phyloP scores from a whole-genome alignment of 1,140 invertebrate genomes.

The Drosophila pruinosa region DNA sequence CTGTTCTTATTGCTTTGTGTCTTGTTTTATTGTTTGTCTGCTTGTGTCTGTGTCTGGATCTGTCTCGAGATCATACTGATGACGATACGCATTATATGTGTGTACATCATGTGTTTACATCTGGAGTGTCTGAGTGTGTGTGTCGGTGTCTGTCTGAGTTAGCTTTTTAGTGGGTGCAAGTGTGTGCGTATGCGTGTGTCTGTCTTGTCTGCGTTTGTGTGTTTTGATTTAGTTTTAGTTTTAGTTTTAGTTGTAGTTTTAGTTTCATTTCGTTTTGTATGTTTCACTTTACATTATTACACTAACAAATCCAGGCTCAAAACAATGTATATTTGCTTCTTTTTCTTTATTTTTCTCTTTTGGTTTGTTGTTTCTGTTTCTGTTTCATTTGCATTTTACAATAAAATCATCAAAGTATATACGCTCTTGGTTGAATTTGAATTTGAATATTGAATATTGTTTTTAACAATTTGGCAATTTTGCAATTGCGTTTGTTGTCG shows the following conservation, averaged over 20 bases:
- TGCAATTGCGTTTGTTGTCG: not conserved
- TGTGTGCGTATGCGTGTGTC: conserved; percentile 11
- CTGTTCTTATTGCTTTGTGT: conserved; percentile 8
- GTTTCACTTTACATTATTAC: conserved; percentile 63
- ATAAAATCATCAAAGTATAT: conserved; percentile 35
- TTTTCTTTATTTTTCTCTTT: conserved; percentile 20
- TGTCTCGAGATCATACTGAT: not conserved
- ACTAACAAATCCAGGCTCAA: conserved; percentile 83
- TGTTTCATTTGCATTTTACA: conserved; percentile 42
- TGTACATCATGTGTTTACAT: not conserved
- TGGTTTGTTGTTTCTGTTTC: conserved; percentile 31
- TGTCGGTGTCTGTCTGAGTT: not conserved
- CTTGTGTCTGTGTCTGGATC: conserved; percentile 8
- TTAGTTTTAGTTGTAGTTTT: conserved; percentile 27
- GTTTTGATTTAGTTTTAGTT: conserved; percentile 19
- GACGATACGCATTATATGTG: not conserved
- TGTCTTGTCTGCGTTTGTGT: conserved; percentile 23
- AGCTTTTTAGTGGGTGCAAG: not conserved
- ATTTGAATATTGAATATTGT: not conserved
- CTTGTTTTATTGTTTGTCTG: conserved; percentile 5
- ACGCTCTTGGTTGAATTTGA: conserved; percentile 33
- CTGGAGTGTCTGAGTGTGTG: not conserved
- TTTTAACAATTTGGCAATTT: conserved; percentile 28
- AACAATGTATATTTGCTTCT: conserved; percentile 63
- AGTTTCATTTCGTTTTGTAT: conserved; percentile 42